phyloP scores from a whole-genome alignment of 2,888 invertebrate genomes.

The Hydroisotoma schaefferi region DNA sequence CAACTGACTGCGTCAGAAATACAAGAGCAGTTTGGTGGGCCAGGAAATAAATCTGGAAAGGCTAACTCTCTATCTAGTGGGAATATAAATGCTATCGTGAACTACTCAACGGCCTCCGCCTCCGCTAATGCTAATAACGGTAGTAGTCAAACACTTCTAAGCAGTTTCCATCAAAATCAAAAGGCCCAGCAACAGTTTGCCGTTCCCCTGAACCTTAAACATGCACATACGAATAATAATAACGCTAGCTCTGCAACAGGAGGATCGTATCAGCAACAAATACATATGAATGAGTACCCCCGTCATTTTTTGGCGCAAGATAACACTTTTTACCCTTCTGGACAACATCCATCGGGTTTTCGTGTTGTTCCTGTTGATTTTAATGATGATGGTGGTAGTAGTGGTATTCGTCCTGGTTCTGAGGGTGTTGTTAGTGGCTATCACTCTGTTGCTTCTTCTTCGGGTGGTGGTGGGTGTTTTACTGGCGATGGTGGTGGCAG shows the following conservation, averaged over 20 bases:
- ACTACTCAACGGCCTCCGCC: no score
- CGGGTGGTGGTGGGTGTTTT: background rate
- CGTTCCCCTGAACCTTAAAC: background rate
- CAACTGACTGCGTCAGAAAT: background rate
- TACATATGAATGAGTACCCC: conserved; percentile 20
- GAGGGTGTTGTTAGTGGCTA: conserved; percentile 11
- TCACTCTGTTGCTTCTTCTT: conserved; percentile 7
- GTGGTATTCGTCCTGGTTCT: conserved; percentile 13
- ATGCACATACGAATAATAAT: conserved; percentile 64
- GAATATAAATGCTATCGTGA: conserved; percentile 41
- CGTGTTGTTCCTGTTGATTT: conserved; percentile 21
- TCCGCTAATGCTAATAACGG: no score
- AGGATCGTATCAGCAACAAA: no score
- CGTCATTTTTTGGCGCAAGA: conserved; percentile 18
- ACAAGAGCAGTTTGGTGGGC: background rate
- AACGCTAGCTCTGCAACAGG: no score
- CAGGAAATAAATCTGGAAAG: conserved; percentile 21
- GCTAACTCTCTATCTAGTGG: conserved; percentile 44
- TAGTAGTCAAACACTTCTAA: conserved; percentile 51
- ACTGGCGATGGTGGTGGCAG: background rate
- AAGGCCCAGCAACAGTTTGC: background rate
- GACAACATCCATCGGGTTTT: conserved; percentile 23
- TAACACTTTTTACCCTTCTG: conserved; percentile 14
- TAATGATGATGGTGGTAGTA: conserved; percentile 21
- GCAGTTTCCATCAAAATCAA: background rate